Percentiles rank a stretch among this genome's conserved stretches.
Evolutionary conservation across 2,888 invertebrate genomes (phyloP).

Genomic region (Ectemnius cavifrons): DNA sequence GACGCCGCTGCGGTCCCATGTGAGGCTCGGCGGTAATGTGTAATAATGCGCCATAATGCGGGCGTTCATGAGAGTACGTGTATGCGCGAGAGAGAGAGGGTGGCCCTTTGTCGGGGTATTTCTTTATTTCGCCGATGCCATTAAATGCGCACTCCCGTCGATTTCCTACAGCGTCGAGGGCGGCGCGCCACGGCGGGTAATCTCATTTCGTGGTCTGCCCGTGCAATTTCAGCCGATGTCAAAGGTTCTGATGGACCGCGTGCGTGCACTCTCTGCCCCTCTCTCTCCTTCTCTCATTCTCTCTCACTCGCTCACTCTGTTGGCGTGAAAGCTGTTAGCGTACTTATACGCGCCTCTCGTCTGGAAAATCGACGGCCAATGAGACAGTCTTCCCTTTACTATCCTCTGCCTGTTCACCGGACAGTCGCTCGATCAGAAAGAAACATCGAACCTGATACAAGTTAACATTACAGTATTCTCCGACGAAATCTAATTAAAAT

Average conservation of each 20-base stretch:
- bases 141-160: conserved; percentile 44
- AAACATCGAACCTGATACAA: too few relatives aligned
- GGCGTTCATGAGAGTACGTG: conserved; percentile 42
- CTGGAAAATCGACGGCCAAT: too few relatives aligned
- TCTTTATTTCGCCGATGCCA: conserved; percentile 54
- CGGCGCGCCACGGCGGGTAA: conserved; percentile 37
- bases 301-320: too few relatives aligned
- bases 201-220: conserved; percentile 48
- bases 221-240: conserved; percentile 46
- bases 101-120: conserved; percentile 40
- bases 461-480: too few relatives aligned
- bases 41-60: conserved; percentile 55
- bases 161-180: conserved; percentile 44
- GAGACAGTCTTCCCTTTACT: too few relatives aligned
- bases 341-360: too few relatives aligned
- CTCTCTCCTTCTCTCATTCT: not conserved
- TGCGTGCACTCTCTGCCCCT: not conserved
- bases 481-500: conserved; percentile 5
- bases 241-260: conserved; percentile 24
- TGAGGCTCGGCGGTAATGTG: conserved; percentile 52
- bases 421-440: too few relatives aligned
- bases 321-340: too few relatives aligned
- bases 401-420: too few relatives aligned
- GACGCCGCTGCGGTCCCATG: conserved; percentile 32
- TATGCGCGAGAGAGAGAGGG: conserved; percentile 46